Base-by-base conservation (phyloP, 2,797 vertebrate species). In the Glyptemys insculpta region DNA sequence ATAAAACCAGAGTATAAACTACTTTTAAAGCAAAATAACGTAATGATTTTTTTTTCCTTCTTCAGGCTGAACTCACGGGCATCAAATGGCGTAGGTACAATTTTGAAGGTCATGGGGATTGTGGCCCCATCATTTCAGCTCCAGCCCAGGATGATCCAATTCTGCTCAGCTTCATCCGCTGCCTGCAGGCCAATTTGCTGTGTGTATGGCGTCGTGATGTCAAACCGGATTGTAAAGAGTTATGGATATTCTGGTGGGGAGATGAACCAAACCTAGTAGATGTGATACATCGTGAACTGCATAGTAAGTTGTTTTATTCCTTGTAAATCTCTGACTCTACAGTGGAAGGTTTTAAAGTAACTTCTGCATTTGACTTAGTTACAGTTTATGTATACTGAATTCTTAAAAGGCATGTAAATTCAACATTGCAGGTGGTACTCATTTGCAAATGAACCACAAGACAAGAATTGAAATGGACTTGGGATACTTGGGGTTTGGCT, bases 241-340 rank as follows among this genome's bases (percentile, higher is more conserved):
- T 99, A 72, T 99, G 99, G 99, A 99, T 99, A 98, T 99, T 99
- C 99, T 99, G 99, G 99, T 99, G 99, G 99, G 99, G 99, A 9
- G 99, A 99, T 0, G 99, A 99, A 92, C 99, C 99, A 88, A 99
- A 99, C 96, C 99, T 99, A 56, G 98, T 98, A 2, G 99, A 99
- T 85, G 98, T 99, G 97, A 99, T 99, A 96, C 99, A 99, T 98
- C 99, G 98, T 0, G 99, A 99, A 96, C 98, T 99, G 90, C 99
- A 99, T 98, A 99, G 99, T 99, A 98, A 99, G 99, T 94, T 74
- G 0, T n/a, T 84, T 53, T 52, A 54, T 18, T 16, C 37, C 85
- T 86, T 90, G 14, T 1, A 0, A 12, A 52, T 92, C 86, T 52
- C 1, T 14, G 31, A 2, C 1, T 54, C 5, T 68, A 5, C 53